phyloP scores from a whole-genome alignment of 2,113 vertebrate species.

The Mormyrus lacerda region DNA sequence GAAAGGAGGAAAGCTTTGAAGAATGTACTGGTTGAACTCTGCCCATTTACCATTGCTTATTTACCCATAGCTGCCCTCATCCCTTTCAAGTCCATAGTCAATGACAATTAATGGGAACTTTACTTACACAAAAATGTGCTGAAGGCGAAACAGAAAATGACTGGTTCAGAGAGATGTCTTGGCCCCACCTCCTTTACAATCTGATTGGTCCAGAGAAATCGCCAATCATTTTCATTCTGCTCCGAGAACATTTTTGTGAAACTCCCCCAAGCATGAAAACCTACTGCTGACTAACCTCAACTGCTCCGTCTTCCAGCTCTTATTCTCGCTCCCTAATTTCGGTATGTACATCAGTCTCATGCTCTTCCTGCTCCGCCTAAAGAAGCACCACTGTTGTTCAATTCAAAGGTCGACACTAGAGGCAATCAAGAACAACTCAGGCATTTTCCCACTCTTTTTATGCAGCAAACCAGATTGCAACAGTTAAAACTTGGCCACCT shows the following conservation, averaged over 20 bases:
- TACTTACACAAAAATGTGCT: no score
- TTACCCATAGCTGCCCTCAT: constrained; percentile 27
- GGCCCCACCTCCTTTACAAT: no score
- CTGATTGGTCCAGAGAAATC: no score
- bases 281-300: fast-evolving
- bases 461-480: background rate
- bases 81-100: background rate
- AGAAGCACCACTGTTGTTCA: constrained; percentile 20
- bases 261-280: background rate
- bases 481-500: background rate
- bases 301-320: background rate
- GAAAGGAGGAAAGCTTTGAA: constrained; percentile 37
- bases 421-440: background rate
- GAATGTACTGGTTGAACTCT: constrained; percentile 37
- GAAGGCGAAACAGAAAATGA: no score
- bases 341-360: constrained; percentile 44
- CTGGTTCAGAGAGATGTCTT: no score
- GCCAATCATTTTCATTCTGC: no score
- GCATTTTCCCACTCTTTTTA: no score
- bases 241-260: no score
- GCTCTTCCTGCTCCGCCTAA: constrained; percentile 45
- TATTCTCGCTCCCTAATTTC: constrained; percentile 22
- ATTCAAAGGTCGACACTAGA: background rate
- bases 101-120: no score
- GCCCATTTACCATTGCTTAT: constrained; percentile 34